Conservation (phyloP, 2,888 invertebrate species). For the Tenthredo amoena region DNA sequence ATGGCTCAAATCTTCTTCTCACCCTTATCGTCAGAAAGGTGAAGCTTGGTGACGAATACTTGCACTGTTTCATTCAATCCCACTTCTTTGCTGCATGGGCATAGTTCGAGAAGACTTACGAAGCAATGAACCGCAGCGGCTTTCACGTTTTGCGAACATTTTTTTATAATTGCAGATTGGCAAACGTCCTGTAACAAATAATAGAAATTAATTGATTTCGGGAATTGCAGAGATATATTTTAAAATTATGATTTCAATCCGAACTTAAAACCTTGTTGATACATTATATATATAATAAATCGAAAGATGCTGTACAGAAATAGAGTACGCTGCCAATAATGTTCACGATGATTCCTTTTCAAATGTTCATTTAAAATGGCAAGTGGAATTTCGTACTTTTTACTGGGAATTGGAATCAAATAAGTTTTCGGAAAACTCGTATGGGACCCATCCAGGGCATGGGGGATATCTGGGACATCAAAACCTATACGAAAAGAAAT, state of each 20-base stretch:
- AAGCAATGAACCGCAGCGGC: slow-evolving; percentile 64
- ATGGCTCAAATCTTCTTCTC: slow-evolving; percentile 14
- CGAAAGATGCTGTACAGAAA: no score
- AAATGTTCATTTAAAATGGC: no score
- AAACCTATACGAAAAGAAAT: no score
- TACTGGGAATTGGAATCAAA: no score
- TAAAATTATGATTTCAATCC: not conserved
- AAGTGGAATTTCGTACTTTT: no score
- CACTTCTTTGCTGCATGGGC: slow-evolving; percentile 58
- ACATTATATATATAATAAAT: no score
- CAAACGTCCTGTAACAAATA: slow-evolving; percentile 64
- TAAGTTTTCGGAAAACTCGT: no score
- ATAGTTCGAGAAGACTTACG: slow-evolving; percentile 64
- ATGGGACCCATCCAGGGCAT: no score
- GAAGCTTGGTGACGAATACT: slow-evolving; percentile 58
- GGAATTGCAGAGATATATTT: not conserved
- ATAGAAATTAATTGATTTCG: not conserved
- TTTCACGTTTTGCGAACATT: slow-evolving; percentile 58
- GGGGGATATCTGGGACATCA: no score
- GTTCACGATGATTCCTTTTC: no score
- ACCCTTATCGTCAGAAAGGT: slow-evolving; percentile 60
- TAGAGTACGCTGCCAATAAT: no score
- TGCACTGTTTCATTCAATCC: slow-evolving; percentile 59
- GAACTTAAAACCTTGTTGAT: no score
- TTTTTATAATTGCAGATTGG: slow-evolving; percentile 59